A percentile compares a stretch with the other conserved stretches of the same genome.
Evolutionary conservation across 2,113 vertebrate species (phyloP).

Genomic region (Petrocephalus microphthalmus): DNA sequence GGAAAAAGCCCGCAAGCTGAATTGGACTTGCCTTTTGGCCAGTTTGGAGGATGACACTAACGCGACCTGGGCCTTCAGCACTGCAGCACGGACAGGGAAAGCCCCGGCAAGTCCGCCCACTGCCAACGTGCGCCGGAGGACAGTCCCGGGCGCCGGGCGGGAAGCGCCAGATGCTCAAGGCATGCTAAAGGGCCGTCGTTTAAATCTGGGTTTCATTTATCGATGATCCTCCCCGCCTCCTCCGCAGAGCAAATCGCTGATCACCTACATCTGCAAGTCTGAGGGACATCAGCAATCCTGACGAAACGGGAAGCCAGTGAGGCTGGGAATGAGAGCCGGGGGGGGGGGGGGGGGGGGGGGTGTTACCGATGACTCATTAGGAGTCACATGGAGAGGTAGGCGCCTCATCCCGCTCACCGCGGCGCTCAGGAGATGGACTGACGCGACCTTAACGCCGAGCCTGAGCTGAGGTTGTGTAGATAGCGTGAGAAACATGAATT

Average conservation of each 20-base stretch:
- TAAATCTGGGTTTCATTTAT: conserved; percentile 14
- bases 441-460: conserved; percentile 17
- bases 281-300: conserved; percentile 39
- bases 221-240: background rate
- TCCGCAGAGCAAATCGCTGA: background rate
- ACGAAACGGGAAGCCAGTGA: conserved; percentile 25
- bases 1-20: background rate
- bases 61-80: conserved; percentile 10
- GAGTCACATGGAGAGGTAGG: background rate
- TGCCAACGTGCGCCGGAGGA: conserved; percentile 38
- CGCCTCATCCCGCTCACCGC: conserved; percentile 21
- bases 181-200: conserved; percentile 36
- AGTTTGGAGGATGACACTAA: background rate
- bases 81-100: conserved; percentile 7
- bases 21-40: background rate
- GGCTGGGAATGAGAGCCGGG: conserved; percentile 33
- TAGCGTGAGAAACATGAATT: background rate
- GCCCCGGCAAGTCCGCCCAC: background rate
- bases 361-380: conserved; percentile 36
- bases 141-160: conserved; percentile 34
- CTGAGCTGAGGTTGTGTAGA: background rate
- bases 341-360: conserved; percentile 33
- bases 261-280: conserved; percentile 50
- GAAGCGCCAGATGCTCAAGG: conserved; percentile 43
- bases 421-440: conserved; percentile 52